Conservation (phyloP, 2,797 vertebrate genomes). For the Xiphorhynchus erythropygius region DNA sequence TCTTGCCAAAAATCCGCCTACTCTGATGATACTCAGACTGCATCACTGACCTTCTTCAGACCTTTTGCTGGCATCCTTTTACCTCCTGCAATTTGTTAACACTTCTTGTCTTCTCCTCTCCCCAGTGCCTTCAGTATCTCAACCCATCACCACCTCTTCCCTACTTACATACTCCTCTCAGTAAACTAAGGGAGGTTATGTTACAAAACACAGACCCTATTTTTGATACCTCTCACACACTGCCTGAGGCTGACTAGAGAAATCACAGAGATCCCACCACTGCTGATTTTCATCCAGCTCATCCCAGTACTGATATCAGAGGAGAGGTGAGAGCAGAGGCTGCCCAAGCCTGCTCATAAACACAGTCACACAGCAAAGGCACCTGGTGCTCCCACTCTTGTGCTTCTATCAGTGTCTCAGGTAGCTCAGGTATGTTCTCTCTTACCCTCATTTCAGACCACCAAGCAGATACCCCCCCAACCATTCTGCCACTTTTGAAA, state of each 20-base stretch:
- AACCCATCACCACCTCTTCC: background rate
- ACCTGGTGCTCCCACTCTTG: accelerated
- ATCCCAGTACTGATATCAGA: accelerated
- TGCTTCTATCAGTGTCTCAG: background rate
- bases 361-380: background rate
- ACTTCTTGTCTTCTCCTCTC: background rate
- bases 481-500: background rate
- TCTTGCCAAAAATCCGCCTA: background rate
- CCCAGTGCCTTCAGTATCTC: background rate
- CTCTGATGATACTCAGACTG: background rate
- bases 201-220: background rate
- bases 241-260: background rate
- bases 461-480: accelerated
- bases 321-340: background rate
- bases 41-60: background rate
- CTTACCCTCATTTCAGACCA: background rate
- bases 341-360: background rate
- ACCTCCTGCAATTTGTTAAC: background rate
- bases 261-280: background rate
- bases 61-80: background rate
- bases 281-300: background rate
- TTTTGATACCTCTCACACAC: background rate
- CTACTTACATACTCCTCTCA: background rate
- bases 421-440: background rate
- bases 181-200: background rate